phyloP scores from a whole-genome alignment of 2,797 vertebrate genomes.

The Dryobates pubescens region DNA sequence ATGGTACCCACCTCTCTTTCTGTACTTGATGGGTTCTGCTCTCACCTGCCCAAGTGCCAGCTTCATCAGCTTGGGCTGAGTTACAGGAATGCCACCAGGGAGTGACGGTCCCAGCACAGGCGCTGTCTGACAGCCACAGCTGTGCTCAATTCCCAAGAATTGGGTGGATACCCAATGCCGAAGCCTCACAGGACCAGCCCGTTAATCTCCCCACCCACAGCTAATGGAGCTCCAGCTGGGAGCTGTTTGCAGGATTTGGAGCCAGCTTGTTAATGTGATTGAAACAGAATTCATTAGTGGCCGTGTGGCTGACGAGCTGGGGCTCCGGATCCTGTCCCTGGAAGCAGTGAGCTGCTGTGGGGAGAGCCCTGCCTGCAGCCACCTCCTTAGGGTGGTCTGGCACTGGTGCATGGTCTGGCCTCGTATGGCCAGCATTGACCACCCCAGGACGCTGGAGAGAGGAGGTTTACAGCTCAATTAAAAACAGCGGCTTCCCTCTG shows the following conservation, averaged over 20 bases:
- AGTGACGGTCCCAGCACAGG: neutral
- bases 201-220: neutral
- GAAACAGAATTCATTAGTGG: neutral
- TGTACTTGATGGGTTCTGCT: neutral
- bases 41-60: neutral
- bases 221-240: neutral
- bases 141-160: neutral
- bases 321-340: neutral
- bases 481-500: neutral
- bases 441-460: neutral
- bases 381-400: fast-evolving
- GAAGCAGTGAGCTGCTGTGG: fast-evolving
- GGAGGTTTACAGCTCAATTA: fast-evolving
- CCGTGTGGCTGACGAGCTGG: fast-evolving
- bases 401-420: fast-evolving
- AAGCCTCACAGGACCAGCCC: fast-evolving
- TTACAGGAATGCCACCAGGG: neutral
- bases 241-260: neutral
- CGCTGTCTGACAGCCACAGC: neutral
- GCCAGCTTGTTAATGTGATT: neutral
- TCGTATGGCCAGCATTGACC: fast-evolving
- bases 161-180: neutral
- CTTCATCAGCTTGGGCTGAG: neutral
- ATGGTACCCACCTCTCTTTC: neutral
- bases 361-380: neutral